Base-by-base conservation (phyloP, 2,113 vertebrate species). In the Sinocyclocheilus anophthalmus region DNA sequence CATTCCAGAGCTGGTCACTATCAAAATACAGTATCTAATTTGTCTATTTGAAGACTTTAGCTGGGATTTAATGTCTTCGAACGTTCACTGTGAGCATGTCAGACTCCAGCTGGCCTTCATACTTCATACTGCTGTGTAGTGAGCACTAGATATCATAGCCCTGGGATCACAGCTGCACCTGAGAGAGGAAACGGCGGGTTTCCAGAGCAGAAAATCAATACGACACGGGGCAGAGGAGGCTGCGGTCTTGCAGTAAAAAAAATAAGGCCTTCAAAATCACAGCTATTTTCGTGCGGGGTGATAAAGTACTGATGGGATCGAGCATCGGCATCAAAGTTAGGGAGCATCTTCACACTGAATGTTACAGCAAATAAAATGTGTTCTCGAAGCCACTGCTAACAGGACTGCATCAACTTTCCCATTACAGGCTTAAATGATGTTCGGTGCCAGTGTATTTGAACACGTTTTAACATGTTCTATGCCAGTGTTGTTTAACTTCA, bases 151-250 rank as follows among this genome's bases (percentile, higher is more conserved):
- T 89, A 86, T 85, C 88, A 90, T 76, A 70, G 89, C 85, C 86
- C 88, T 82, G 75, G 77, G 87, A 91, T 63, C 80, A 88, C 89
- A 90, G 86, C 87, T 73, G 70, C 88, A 83, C 87, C 77, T 90
- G 76, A 86, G 85, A 75, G 76, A 87, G 89, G 86, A 92, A 90
- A 91, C 89, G 78, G 88, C 88, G 53, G 63, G 0, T 33, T 89
- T 91, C 89, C 59, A 89, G 83, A 90, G 88, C 89, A 91, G 87
- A 88, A 94, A 94, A 93, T 94, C 93, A 87, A 94, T 94, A 88
- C 53, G 72, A 87, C 88, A 90, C 69, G 88, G 88, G 84, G 89
- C 88, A 87, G 50, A 13, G 33, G 22, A 76, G 87, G 88, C 83
- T 91, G 92, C 92, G 89, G 91, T 87, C 89, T 93, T 91, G 91